A percentile compares a stretch with the other conserved stretches of the same genome.
phyloP scores from a whole-genome alignment of 30 jellyfish, hydroid and myxozoan species.

The Chrysaora quinquecirrha region DNA sequence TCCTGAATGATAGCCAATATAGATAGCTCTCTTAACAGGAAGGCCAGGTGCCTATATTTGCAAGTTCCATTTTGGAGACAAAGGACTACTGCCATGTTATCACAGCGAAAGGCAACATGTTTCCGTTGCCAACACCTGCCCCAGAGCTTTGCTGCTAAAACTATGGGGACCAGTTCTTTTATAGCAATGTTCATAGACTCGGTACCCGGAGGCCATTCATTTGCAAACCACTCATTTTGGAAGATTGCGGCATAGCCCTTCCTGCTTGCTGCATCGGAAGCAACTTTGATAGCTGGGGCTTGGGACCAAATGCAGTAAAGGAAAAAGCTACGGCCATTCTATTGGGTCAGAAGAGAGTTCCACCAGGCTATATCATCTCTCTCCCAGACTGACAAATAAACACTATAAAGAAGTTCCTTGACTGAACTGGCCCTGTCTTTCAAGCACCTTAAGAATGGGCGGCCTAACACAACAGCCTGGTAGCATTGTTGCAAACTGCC shows the following conservation, averaged over 20 bases:
- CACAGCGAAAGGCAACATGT: neutral
- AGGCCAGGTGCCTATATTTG: neutral
- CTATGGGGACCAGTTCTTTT: constrained; percentile 28
- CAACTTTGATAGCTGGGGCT: neutral
- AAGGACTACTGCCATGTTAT: too few species aligned
- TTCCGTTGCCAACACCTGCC: constrained; percentile 14
- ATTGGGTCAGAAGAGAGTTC: constrained; percentile 24
- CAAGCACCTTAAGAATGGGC: constrained; percentile 29
- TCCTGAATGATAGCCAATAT: neutral
- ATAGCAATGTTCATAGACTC: neutral
- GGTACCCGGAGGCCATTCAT: neutral
- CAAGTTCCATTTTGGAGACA: neutral
- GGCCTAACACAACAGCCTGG: constrained; percentile 62
- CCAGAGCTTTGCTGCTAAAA: constrained; percentile 16
- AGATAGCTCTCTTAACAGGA: constrained; percentile 1
- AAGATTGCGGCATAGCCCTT: constrained; percentile 11
- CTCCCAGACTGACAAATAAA: constrained; percentile 21
- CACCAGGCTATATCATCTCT: constrained; percentile 51
- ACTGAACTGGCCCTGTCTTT: constrained; percentile 33
- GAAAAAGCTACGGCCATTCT: constrained; percentile 66
- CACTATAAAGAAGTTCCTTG: constrained; percentile 20
- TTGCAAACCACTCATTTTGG: neutral
- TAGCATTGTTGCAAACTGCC: constrained; percentile 55
- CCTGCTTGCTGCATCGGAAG: constrained; percentile 32
- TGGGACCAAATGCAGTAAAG: neutral